These are phyloP conservation scores for Deilephila porcellus DNA, from an alignment of 2,888 invertebrate species.

Conservation along the genomic window DNA sequence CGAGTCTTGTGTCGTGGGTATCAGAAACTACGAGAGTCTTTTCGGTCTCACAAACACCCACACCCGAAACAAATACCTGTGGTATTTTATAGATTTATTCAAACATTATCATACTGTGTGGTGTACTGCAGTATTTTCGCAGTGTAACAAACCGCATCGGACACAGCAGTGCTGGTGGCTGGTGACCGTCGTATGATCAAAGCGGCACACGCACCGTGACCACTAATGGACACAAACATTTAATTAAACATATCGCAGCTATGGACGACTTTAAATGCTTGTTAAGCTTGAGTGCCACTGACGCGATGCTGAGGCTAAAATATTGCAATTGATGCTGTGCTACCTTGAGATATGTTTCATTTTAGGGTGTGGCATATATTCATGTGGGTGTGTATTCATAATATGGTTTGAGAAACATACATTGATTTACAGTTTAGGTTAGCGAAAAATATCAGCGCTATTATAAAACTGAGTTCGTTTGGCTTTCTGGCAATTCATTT, in stretches of 20 bases:
- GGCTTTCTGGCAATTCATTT: too few relatives aligned
- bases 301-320: not conserved
- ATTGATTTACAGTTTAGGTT: too few relatives aligned
- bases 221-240: slow-evolving; percentile 50
- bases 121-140: slow-evolving; percentile 3
- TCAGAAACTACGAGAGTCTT: too few relatives aligned
- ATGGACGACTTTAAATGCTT: slow-evolving; percentile 40
- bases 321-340: not conserved
- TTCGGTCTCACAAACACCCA: too few relatives aligned
- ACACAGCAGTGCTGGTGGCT: slow-evolving; percentile 11
- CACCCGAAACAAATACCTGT: too few relatives aligned
- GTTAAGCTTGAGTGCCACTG: slow-evolving; percentile 25
- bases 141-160: slow-evolving; percentile 18
- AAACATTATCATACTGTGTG: not conserved
- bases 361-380: too few relatives aligned
- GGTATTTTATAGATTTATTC: not conserved
- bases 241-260: slow-evolving; percentile 61
- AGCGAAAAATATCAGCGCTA: too few relatives aligned
- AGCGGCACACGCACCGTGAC: slow-evolving; percentile 46
- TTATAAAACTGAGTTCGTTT: too few relatives aligned
- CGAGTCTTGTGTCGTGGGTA: too few relatives aligned
- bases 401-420: too few relatives aligned
- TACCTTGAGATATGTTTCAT: too few relatives aligned
- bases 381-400: too few relatives aligned
- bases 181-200: slow-evolving; percentile 52